phyloP scores from a whole-genome alignment of 1,140 invertebrate species.

The Battus philenor region DNA sequence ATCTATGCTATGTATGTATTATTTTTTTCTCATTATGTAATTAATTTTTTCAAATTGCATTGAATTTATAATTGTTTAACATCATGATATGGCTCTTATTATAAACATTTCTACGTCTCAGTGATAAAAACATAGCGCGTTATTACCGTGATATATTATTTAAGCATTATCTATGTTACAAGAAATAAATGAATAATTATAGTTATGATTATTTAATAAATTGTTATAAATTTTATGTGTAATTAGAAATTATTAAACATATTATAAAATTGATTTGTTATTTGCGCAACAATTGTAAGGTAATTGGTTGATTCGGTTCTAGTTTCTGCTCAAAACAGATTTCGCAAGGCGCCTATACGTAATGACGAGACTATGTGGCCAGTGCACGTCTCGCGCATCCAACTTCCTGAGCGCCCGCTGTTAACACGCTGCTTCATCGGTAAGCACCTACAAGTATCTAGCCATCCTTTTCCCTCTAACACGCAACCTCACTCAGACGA shows the following conservation, averaged over 20 bases:
- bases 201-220: too few relatives aligned
- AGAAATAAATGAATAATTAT: too few relatives aligned
- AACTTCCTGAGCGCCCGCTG: conserved; percentile 54
- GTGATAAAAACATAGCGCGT: too few relatives aligned
- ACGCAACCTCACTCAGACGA: conserved; percentile 23
- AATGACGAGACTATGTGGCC: conserved; percentile 18
- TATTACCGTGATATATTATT: too few relatives aligned
- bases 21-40: too few relatives aligned
- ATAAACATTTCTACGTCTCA: too few relatives aligned
- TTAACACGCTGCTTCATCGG: conserved; percentile 54
- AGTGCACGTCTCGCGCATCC: conserved; percentile 37
- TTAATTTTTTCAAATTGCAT: too few relatives aligned
- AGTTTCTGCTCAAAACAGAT: background rate
- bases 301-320: too few relatives aligned
- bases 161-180: too few relatives aligned
- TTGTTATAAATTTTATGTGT: conserved; percentile 6
- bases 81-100: too few relatives aligned
- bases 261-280: background rate
- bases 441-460: conserved; percentile 72
- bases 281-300: conserved; percentile 2
- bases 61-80: too few relatives aligned
- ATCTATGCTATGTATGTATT: too few relatives aligned
- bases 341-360: conserved; percentile 28
- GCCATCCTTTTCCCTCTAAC: conserved; percentile 45
- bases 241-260: background rate